Conservation (phyloP, 2,888 invertebrate genomes). For the Drosophila suboccidentalis region DNA sequence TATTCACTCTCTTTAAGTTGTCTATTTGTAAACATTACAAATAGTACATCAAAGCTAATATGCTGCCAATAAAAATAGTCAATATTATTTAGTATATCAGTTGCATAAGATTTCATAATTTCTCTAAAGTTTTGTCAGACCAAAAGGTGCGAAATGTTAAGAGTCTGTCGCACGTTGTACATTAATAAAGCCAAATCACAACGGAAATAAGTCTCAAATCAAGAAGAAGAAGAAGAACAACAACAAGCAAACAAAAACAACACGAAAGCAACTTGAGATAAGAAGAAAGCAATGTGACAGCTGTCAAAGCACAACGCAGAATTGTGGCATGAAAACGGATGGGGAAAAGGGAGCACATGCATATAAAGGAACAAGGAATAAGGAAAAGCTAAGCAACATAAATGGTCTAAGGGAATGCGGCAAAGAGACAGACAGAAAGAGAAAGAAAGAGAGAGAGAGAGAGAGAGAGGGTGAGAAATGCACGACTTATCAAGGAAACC, state of each 20-base stretch:
- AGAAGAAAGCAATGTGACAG: slow-evolving; percentile 69
- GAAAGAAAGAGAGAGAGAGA: not conserved
- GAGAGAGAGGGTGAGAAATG: slow-evolving; percentile 9
- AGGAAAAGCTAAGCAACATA: slow-evolving; percentile 8
- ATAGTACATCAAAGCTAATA: no score
- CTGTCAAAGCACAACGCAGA: slow-evolving; percentile 71
- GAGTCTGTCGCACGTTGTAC: slow-evolving; percentile 32
- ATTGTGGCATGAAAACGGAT: slow-evolving; percentile 52
- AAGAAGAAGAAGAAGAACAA: slow-evolving; percentile 16
- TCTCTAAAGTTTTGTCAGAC: not conserved
- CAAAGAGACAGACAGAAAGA: not conserved
- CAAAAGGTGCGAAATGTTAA: slow-evolving; percentile 21
- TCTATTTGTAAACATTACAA: no score
- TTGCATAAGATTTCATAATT: not conserved
- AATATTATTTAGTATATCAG: not conserved
- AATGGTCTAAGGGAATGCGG: slow-evolving; percentile 49
- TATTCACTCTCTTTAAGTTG: no score
- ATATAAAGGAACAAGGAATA: not conserved
- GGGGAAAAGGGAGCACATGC: not conserved
- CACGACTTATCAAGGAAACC: slow-evolving; percentile 48
- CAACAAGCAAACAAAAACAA: slow-evolving; percentile 27
- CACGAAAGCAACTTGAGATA: slow-evolving; percentile 36
- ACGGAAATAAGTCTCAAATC: slow-evolving; percentile 33
- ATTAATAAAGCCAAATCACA: slow-evolving; percentile 66
- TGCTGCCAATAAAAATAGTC: no score